phyloP scores from a whole-genome alignment of 2,888 invertebrate genomes.

The Ypsolopha sequella region DNA sequence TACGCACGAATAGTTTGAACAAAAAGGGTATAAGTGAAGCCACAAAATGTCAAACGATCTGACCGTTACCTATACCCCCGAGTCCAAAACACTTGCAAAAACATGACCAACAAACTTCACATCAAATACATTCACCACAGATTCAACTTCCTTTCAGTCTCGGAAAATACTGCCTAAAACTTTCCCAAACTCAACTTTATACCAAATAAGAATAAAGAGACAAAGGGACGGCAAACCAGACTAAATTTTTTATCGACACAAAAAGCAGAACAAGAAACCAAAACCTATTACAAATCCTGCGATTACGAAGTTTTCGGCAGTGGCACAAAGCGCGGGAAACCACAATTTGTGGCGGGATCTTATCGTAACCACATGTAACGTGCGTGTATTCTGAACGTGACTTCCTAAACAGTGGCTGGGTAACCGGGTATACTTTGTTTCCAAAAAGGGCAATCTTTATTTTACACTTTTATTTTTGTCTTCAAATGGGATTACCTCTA shows the following conservation, averaged over 20 bases:
- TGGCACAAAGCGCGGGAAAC: conserved; percentile 23
- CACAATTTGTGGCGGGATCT: conserved; percentile 24
- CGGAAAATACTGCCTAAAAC: neutral
- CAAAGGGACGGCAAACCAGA: conserved; percentile 36
- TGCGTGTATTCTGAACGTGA: conserved; percentile 35
- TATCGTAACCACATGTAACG: conserved; percentile 30
- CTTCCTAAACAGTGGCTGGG: conserved; percentile 22
- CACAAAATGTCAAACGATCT: neutral
- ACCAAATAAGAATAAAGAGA: conserved; percentile 25
- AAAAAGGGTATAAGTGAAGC: conserved; percentile 20
- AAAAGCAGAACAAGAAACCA: conserved; percentile 54
- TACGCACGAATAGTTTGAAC: conserved; percentile 31
- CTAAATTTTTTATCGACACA: conserved; percentile 49
- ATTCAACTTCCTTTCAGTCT: neutral
- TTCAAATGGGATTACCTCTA: too few species aligned
- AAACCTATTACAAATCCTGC: conserved; percentile 54
- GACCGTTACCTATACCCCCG: neutral
- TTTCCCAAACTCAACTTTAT: conserved; percentile 11
- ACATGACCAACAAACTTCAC: neutral
- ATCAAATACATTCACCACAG: neutral
- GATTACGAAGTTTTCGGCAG: conserved; percentile 51
- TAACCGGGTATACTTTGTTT: too few species aligned
- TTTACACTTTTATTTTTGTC: too few species aligned
- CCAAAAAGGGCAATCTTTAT: too few species aligned
- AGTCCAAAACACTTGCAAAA: neutral